Conservation (phyloP, 2,888 invertebrate genomes). For the Melinopterus prodromus region DNA sequence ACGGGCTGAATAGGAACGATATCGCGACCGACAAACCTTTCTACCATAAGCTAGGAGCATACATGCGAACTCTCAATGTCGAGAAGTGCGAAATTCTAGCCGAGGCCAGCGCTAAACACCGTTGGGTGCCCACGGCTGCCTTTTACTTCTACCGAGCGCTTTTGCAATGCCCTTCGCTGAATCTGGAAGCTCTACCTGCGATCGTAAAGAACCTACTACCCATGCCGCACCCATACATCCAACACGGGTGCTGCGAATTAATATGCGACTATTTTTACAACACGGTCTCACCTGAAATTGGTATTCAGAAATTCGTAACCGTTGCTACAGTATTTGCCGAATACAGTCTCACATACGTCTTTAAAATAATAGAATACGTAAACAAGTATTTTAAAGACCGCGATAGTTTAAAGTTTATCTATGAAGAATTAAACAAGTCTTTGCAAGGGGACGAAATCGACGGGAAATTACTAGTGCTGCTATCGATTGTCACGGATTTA, state of each 20-base stretch:
- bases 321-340: neutral
- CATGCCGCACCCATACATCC: neutral
- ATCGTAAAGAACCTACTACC: neutral
- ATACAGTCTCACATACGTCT: neutral
- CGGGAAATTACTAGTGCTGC: neutral
- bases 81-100: neutral
- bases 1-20: constrained; percentile 12
- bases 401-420: neutral
- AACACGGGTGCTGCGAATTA: neutral
- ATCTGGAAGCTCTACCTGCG: neutral
- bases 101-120: constrained; percentile 8
- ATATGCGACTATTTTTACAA: neutral
- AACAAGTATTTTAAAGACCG: neutral
- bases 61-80: neutral
- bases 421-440: neutral
- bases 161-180: neutral
- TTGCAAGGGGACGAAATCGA: neutral
- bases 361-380: neutral
- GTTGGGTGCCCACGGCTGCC: neutral
- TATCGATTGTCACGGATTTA: neutral
- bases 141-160: neutral
- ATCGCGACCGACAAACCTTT: neutral
- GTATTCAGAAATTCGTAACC: neutral
- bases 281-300: neutral
- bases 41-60: neutral